A percentile compares a stretch with the other conserved stretches of the same genome.
Evolutionary conservation across 2,113 vertebrate species (phyloP).

Genomic region (Apeltes quadracus): DNA sequence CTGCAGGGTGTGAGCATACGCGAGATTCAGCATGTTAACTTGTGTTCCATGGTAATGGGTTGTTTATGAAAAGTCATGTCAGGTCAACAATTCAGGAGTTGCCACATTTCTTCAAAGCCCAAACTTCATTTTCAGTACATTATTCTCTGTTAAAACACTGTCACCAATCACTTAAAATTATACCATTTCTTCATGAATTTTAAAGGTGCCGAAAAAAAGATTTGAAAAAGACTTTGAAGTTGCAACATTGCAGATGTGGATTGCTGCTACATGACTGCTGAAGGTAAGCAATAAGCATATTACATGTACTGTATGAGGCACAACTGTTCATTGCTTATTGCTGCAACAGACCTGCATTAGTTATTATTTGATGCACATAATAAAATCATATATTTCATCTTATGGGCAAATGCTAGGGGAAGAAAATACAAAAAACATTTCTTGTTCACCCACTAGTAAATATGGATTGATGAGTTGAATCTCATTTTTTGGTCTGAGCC

Average conservation of each 20-base stretch:
- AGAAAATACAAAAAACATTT: neutral
- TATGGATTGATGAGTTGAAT: neutral
- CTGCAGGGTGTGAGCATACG: neutral
- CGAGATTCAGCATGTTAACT: constrained; percentile 12
- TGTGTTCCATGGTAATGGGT: neutral
- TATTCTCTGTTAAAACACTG: neutral
- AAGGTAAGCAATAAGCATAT: neutral
- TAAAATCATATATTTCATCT: neutral
- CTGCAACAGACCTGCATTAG: neutral
- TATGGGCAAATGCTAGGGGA: neutral
- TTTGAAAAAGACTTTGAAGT: neutral
- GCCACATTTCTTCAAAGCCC: neutral
- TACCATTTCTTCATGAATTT: neutral
- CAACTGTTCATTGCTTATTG: neutral
- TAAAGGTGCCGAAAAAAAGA: neutral
- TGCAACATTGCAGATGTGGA: neutral
- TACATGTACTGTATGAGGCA: neutral
- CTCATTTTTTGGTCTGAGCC: neutral
- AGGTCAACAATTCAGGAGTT: constrained; percentile 22
- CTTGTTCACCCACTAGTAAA: neutral
- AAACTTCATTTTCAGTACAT: neutral
- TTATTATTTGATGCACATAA: neutral
- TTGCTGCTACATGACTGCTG: neutral
- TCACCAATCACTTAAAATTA: neutral
- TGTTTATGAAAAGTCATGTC: constrained; percentile 42